Evolutionary conservation across 2,797 vertebrate genomes (phyloP).

Genomic region (Melanotaenia pygmaea): DNA sequence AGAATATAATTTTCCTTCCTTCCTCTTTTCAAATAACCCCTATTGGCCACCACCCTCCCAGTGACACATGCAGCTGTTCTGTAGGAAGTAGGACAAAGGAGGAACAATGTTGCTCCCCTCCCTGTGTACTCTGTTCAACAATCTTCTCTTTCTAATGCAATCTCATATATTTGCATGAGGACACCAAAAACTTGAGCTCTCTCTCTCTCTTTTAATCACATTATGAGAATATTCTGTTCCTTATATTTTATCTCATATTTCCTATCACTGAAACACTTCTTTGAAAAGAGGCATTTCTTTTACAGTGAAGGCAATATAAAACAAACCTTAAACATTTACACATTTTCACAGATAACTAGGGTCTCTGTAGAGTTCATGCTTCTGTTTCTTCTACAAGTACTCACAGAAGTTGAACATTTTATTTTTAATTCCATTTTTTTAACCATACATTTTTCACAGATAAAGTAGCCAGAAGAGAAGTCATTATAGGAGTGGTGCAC

Average conservation of each 20-base stretch:
- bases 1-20: constrained; percentile 56
- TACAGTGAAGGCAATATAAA: not conserved
- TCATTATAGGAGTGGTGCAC: constrained; percentile 7
- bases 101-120: constrained; percentile 53
- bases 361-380: not conserved
- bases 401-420: not conserved
- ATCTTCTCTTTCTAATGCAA: constrained; percentile 45
- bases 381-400: not conserved
- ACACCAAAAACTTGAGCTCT: not conserved
- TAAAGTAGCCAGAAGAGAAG: not conserved
- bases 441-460: not conserved
- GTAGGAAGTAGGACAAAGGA: constrained; percentile 54
- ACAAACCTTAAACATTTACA: not conserved
- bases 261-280: constrained; percentile 24
- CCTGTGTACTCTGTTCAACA: constrained; percentile 27
- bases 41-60: constrained; percentile 25
- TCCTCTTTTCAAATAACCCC: constrained; percentile 57
- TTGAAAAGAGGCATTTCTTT: constrained; percentile 7
- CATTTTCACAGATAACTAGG: not conserved
- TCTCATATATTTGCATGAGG: constrained; percentile 20
- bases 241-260: constrained; percentile 45
- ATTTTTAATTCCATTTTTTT: not conserved
- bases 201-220: constrained; percentile 44
- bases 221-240: constrained; percentile 53
- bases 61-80: constrained; percentile 56